These are phyloP conservation scores for Lepilemur ruficaudatus DNA, from an alignment of 2,797 vertebrate species.

Conservation along the genomic window DNA sequence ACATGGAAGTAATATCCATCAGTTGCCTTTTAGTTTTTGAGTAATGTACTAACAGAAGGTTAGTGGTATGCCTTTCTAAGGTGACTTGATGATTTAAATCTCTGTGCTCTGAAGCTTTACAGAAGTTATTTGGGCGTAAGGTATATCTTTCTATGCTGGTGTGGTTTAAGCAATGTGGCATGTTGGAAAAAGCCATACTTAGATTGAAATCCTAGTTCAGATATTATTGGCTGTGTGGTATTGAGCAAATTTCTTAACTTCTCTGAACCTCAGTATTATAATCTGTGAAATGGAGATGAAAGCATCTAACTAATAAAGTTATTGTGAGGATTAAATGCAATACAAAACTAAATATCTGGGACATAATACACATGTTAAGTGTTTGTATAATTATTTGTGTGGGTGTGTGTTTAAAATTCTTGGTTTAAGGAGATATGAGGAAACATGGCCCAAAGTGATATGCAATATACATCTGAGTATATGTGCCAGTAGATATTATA, in stretches of 20 bases:
- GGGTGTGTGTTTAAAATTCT: background rate
- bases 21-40: background rate
- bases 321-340: background rate
- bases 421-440: background rate
- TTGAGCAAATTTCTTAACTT: background rate
- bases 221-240: background rate
- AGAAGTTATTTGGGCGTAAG: background rate
- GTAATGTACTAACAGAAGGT: background rate
- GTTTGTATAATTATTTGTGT: background rate
- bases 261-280: background rate
- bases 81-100: background rate
- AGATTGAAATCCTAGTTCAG: background rate
- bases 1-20: too few relatives aligned
- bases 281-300: background rate
- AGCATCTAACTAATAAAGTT: background rate
- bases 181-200: background rate
- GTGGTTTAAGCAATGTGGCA: background rate
- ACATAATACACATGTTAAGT: background rate
- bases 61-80: background rate
- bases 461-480: background rate
- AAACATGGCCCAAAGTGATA: background rate
- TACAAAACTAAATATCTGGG: background rate
- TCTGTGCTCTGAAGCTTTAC: background rate
- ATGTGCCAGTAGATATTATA: background rate
- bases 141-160: background rate